Evolutionary conservation across 1,140 invertebrate species (phyloP).

Genomic region (Ceratina japonica): DNA sequence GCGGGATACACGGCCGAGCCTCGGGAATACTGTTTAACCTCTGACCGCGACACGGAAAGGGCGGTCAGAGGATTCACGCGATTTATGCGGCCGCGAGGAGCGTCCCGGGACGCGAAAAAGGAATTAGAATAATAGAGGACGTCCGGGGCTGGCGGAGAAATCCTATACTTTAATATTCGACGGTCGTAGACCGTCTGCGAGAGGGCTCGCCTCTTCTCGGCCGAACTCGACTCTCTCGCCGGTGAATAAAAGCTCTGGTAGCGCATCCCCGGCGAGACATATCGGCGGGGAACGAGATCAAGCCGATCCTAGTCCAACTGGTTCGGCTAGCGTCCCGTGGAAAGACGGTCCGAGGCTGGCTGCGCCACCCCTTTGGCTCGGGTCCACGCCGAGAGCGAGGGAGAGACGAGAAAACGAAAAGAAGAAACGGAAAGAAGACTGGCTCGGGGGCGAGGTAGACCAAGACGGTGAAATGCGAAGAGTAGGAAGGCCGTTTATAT

Average conservation of each 20-base stretch:
- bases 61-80: background rate
- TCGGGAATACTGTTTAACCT: slow-evolving; percentile 13
- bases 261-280: slow-evolving; percentile 18
- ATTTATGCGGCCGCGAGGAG: background rate
- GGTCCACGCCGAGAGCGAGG: background rate
- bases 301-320: slow-evolving; percentile 40
- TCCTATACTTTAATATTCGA: too few species aligned
- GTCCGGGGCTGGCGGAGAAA: too few species aligned
- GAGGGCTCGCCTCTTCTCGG: too few species aligned
- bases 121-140: too few species aligned
- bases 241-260: background rate
- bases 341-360: slow-evolving; percentile 36
- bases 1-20: background rate
- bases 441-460: slow-evolving; percentile 32
- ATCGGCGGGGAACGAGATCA: slow-evolving; percentile 43
- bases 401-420: slow-evolving; percentile 9
- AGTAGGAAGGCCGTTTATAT: slow-evolving; percentile 29
- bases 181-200: background rate
- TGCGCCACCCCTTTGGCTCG: slow-evolving; percentile 33
- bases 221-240: background rate
- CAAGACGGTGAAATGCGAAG: slow-evolving; percentile 35
- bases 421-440: slow-evolving; percentile 20
- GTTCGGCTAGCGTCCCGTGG: slow-evolving; percentile 40
- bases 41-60: slow-evolving; percentile 30
- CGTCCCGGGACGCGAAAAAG: background rate